These are phyloP conservation scores for Coenonympha arcania DNA, from an alignment of 2,888 invertebrate genomes.

Conservation along the genomic window DNA sequence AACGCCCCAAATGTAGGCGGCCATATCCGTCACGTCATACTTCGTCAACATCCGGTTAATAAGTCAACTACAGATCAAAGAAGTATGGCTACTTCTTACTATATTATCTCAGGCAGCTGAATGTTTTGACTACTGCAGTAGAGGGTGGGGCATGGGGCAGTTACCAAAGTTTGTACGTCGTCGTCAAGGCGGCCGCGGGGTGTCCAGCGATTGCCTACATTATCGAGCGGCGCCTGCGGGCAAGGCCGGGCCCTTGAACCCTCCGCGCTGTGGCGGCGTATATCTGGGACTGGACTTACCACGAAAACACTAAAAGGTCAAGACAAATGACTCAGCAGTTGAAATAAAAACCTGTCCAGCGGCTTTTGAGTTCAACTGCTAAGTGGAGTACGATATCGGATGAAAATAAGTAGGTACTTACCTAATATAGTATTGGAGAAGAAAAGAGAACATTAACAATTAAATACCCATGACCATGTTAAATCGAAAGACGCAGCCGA, in stretches of 20 bases:
- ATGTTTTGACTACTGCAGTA: background rate
- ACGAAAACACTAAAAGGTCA: conserved; percentile 41
- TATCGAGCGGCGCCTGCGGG: conserved; percentile 83
- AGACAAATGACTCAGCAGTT: conserved; percentile 9
- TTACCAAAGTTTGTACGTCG: conserved; percentile 26
- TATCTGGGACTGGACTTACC: conserved; percentile 54
- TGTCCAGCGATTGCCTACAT: conserved; percentile 76
- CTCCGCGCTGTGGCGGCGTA: conserved; percentile 36
- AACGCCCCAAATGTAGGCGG: too few species aligned
- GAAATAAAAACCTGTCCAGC: background rate
- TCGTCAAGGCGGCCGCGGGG: conserved; percentile 30
- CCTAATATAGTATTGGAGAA: too few species aligned
- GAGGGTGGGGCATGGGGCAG: conserved; percentile 1
- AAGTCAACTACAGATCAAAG: too few species aligned
- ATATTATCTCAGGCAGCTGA: too few species aligned
- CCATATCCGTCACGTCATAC: too few species aligned
- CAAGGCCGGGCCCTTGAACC: conserved; percentile 93
- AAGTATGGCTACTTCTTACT: too few species aligned
- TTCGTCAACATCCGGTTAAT: too few species aligned
- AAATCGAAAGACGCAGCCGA: too few species aligned
- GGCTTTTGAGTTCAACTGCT: background rate
- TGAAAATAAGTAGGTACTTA: too few species aligned
- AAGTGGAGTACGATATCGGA: background rate
- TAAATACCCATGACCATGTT: too few species aligned
- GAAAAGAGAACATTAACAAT: too few species aligned